Percentiles rank a stretch among this genome's conserved stretches.
Conservation (phyloP, 1,140 invertebrate genomes). For the Cyrtorhinus lividipennis region DNA sequence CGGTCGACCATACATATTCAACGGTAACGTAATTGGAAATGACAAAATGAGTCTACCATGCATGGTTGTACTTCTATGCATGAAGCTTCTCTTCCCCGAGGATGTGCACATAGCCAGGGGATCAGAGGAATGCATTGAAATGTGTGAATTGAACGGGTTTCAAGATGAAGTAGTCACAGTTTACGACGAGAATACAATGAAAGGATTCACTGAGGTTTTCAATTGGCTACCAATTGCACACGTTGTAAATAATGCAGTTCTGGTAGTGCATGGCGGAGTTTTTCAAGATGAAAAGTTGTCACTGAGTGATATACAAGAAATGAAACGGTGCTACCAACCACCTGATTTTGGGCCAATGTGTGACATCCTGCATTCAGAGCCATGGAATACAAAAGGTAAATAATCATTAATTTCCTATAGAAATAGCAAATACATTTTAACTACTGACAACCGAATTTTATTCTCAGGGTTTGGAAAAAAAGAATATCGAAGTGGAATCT, state of each 20-base stretch:
- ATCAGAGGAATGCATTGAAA: background rate
- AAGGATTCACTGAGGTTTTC: background rate
- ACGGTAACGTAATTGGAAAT: background rate
- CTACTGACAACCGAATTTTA: background rate
- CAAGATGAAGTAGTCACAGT: background rate
- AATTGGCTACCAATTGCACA: background rate
- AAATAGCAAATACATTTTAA: background rate
- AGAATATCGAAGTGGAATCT: background rate
- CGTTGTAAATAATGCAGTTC: background rate
- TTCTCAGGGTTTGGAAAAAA: background rate
- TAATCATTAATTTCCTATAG: background rate
- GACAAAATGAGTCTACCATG: background rate
- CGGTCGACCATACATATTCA: background rate
- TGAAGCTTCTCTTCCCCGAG: background rate
- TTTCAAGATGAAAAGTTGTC: background rate
- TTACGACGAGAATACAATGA: background rate
- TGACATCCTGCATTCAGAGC: background rate
- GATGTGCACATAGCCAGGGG: background rate
- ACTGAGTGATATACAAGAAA: background rate
- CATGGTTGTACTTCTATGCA: background rate
- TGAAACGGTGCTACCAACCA: background rate
- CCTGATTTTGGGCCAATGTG: background rate
- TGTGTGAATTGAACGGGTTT: background rate
- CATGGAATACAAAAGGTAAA: background rate
- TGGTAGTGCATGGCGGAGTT: background rate